Evolutionary conservation across 1,140 invertebrate genomes (phyloP).

Genomic region (Ooceraea biroi): DNA sequence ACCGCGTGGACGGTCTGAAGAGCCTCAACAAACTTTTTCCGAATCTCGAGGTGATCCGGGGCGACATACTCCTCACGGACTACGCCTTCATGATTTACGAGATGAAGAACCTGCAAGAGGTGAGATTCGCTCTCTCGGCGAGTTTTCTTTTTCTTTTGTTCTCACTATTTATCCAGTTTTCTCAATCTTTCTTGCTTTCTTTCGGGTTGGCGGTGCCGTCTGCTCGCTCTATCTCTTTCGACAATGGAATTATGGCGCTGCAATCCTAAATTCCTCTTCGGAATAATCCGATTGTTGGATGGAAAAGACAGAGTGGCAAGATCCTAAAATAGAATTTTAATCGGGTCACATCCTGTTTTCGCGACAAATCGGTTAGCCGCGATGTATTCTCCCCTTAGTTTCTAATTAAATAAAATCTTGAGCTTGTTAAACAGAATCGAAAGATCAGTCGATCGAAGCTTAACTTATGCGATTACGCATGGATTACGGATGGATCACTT

Average conservation of each 20-base stretch:
- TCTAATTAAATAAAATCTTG: no score
- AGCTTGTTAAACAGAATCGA: no score
- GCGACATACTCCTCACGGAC: slow-evolving; percentile 88
- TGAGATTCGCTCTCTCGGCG: slow-evolving; percentile 61
- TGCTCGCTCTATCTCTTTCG: background rate
- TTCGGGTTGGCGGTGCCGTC: no score
- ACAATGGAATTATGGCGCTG: background rate
- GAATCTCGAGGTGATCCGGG: slow-evolving; percentile 92
- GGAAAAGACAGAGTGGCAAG: no score
- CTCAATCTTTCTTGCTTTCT: background rate
- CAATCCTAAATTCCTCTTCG: no score
- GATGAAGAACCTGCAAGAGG: slow-evolving; percentile 86
- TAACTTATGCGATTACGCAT: no score
- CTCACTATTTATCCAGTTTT: background rate
- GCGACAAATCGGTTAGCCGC: no score
- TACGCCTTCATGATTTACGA: slow-evolving; percentile 91
- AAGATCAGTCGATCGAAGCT: no score
- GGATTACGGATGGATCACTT: background rate
- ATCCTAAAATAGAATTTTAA: no score
- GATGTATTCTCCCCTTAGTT: no score
- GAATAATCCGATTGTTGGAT: no score
- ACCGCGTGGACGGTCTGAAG: slow-evolving; percentile 87
- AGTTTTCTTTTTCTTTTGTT: background rate
- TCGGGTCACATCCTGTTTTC: no score
- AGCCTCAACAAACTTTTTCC: slow-evolving; percentile 86